Evolutionary conservation across 2,888 invertebrate genomes (phyloP).

Genomic region (Andrena bucephala): DNA sequence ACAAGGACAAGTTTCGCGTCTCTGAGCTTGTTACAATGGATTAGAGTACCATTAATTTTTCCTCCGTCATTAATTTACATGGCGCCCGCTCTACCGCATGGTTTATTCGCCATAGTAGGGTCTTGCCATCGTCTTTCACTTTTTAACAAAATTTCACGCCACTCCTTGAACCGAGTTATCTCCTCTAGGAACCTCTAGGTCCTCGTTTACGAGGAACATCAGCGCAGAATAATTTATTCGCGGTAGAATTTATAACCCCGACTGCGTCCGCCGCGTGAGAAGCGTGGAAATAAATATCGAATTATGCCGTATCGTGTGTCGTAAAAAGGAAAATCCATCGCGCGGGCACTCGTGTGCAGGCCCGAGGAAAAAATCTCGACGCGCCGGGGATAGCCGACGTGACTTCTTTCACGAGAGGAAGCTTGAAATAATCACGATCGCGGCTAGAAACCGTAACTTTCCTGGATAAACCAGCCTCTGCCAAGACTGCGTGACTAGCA

Average conservation of each 20-base stretch:
- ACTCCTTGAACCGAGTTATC: background rate
- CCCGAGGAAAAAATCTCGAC: slow-evolving; percentile 20
- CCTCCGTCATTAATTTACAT: slow-evolving; percentile 35
- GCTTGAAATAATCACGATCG: slow-evolving; percentile 45
- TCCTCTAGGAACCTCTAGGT: background rate
- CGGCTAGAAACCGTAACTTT: slow-evolving; percentile 34
- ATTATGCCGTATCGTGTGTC: slow-evolving; percentile 12
- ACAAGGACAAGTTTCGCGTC: slow-evolving; percentile 9
- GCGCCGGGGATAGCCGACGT: background rate
- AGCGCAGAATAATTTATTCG: background rate
- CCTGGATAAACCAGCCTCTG: slow-evolving; percentile 21
- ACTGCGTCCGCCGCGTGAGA: background rate
- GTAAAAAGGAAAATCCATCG: background rate
- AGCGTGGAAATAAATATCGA: slow-evolving; percentile 9
- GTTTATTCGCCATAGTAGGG: background rate
- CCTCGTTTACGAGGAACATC: slow-evolving; percentile 15
- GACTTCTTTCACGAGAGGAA: slow-evolving; percentile 31
- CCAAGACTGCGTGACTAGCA: background rate
- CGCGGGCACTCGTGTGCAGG: background rate
- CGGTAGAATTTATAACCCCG: background rate
- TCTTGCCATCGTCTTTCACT: no score
- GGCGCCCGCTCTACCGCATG: background rate
- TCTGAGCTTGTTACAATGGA: slow-evolving; percentile 28
- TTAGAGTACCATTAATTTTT: slow-evolving; percentile 35
- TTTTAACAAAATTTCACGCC: background rate